These are phyloP conservation scores for Epinephelus moara DNA, from an alignment of 2,113 vertebrate species.

Conservation along the genomic window DNA sequence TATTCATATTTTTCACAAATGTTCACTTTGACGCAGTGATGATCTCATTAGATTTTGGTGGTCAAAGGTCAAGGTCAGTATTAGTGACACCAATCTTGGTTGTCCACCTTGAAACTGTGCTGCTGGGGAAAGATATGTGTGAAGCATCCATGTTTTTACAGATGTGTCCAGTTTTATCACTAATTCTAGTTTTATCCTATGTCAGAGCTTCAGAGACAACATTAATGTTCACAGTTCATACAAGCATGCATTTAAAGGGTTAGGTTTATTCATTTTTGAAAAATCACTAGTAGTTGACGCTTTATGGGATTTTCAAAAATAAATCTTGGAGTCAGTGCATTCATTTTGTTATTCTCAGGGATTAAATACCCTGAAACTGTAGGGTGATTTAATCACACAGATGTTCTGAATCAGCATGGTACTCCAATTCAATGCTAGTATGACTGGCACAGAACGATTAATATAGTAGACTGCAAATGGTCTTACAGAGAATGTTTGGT, in stretches of 20 bases:
- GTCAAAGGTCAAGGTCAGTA: no score
- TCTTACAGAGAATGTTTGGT: constrained; percentile 12
- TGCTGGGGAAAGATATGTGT: no score
- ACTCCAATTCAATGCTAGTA: background rate
- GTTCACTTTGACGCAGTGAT: no score
- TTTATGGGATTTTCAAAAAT: background rate
- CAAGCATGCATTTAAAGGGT: background rate
- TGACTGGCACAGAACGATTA: background rate
- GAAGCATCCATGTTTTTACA: no score
- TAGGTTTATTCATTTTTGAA: background rate
- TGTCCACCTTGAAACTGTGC: no score
- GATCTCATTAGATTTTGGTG: no score
- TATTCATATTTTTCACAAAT: no score
- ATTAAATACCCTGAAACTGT: background rate
- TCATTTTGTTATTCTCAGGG: background rate
- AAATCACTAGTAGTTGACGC: background rate
- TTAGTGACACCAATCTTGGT: no score
- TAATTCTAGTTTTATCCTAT: no score
- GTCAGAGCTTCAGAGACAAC: background rate
- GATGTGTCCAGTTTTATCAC: no score
- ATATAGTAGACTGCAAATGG: background rate
- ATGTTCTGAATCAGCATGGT: no score
- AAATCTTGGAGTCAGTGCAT: background rate
- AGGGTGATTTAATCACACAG: background rate
- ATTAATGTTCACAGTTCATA: background rate